Percentiles rank a stretch among this genome's conserved stretches.
phyloP scores from a whole-genome alignment of 1,140 invertebrate species.

The Trichonephila inaurata region DNA sequence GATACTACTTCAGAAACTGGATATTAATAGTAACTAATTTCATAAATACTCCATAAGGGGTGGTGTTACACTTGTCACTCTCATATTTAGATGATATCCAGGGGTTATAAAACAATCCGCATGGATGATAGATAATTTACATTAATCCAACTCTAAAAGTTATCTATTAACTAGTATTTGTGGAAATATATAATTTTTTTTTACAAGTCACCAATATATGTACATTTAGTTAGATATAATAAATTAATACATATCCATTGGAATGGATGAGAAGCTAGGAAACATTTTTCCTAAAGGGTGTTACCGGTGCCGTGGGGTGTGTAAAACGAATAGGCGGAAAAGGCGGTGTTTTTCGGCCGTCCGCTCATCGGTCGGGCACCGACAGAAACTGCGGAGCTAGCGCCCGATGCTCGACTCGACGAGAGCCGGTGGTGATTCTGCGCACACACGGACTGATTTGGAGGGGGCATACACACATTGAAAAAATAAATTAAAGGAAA shows the following conservation, averaged over 20 bases:
- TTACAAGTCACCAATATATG: neutral
- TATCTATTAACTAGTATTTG: neutral
- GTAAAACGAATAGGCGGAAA: slow-evolving; percentile 12
- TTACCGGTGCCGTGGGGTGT: slow-evolving; percentile 22
- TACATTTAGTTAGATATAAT: neutral
- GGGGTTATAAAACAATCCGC: neutral
- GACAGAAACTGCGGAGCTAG: slow-evolving; percentile 68
- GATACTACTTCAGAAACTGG: neutral
- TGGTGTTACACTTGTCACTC: neutral
- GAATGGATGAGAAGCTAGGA: neutral
- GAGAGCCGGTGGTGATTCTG: slow-evolving; percentile 59
- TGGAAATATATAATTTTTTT: slow-evolving; percentile 3
- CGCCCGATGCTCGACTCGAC: slow-evolving; percentile 28
- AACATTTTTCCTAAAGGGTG: neutral
- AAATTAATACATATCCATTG: neutral
- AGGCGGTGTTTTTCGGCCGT: slow-evolving; percentile 45
- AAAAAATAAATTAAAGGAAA: neutral
- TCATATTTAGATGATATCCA: slow-evolving; percentile 23
- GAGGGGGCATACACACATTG: slow-evolving; percentile 3
- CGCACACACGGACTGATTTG: slow-evolving; percentile 29
- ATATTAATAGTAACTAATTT: neutral
- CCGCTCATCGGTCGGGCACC: slow-evolving; percentile 54
- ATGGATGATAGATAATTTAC: neutral
- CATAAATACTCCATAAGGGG: neutral
- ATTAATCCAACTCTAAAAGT: slow-evolving; percentile 3